These are phyloP conservation scores for Pterocles gutturalis DNA, from an alignment of 2,113 vertebrate species.

Conservation along the genomic window DNA sequence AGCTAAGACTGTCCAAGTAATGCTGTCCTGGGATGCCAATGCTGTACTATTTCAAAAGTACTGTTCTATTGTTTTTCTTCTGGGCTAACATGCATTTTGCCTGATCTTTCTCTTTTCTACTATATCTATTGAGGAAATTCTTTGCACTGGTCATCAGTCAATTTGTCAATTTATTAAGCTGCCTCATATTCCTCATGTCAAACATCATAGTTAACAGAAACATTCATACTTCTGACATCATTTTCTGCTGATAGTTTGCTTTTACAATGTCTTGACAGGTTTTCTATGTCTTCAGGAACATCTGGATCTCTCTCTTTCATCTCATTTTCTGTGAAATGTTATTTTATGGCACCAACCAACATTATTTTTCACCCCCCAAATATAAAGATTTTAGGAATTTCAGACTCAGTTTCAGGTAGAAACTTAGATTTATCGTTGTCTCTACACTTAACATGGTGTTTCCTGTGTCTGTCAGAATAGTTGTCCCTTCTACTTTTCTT, in stretches of 20 bases:
- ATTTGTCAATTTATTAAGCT: background rate
- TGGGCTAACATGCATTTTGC: background rate
- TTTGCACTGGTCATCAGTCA: background rate
- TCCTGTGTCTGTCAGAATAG: background rate
- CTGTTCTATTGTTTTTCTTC: background rate
- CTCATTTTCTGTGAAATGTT: background rate
- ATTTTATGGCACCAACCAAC: background rate
- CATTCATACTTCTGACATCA: background rate
- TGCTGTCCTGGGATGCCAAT: rapidly evolving
- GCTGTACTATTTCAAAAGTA: background rate
- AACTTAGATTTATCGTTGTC: background rate
- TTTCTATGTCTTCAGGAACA: background rate
- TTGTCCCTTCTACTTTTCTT: background rate
- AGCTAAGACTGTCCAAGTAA: background rate
- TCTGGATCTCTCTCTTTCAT: background rate
- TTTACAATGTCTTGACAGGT: background rate
- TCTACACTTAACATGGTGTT: background rate
- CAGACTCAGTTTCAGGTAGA: background rate
- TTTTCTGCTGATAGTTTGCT: background rate
- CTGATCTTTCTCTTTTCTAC: background rate
- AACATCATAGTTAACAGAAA: background rate
- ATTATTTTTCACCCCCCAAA: rapidly evolving
- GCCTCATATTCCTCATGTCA: background rate
- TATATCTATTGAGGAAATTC: background rate
- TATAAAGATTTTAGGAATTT: background rate